These are phyloP conservation scores for Motacilla alba DNA, from an alignment of 2,113 vertebrate genomes.

Conservation along the genomic window DNA sequence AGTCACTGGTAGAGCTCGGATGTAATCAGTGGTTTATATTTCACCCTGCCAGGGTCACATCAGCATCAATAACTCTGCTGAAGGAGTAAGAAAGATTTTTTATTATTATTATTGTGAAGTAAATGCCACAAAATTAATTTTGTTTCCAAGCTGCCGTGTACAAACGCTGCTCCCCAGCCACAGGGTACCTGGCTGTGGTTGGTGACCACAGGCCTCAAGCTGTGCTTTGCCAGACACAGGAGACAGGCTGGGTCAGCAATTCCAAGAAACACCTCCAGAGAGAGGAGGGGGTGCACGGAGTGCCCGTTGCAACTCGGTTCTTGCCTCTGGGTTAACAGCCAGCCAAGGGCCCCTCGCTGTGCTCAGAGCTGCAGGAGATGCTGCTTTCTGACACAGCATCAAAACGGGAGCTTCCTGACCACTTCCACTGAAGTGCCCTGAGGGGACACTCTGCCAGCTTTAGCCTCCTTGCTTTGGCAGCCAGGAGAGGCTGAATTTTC, in stretches of 20 bases:
- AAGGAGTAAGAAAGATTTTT: neutral
- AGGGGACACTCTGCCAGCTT: neutral
- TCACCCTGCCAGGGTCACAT: conserved; percentile 29
- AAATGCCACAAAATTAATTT: neutral
- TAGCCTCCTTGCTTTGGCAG: neutral
- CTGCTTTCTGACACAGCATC: neutral
- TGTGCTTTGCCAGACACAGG: neutral
- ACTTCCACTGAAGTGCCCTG: neutral
- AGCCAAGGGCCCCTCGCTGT: neutral
- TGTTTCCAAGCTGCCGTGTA: neutral
- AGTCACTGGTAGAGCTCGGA: conserved; percentile 10
- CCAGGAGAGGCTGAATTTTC: neutral
- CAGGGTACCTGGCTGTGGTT: neutral
- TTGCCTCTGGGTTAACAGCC: neutral
- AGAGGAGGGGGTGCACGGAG: neutral
- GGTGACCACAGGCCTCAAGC: neutral
- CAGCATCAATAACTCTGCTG: neutral
- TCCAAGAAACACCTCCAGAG: neutral
- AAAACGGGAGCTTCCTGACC: neutral
- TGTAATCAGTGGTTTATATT: conserved; percentile 52
- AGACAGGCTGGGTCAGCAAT: neutral
- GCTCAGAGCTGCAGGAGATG: neutral
- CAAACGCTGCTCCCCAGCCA: neutral
- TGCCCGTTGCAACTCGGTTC: neutral
- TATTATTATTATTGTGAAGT: neutral